Conservation (phyloP, 1,140 invertebrate species). For the Drosophila subobscura region DNA sequence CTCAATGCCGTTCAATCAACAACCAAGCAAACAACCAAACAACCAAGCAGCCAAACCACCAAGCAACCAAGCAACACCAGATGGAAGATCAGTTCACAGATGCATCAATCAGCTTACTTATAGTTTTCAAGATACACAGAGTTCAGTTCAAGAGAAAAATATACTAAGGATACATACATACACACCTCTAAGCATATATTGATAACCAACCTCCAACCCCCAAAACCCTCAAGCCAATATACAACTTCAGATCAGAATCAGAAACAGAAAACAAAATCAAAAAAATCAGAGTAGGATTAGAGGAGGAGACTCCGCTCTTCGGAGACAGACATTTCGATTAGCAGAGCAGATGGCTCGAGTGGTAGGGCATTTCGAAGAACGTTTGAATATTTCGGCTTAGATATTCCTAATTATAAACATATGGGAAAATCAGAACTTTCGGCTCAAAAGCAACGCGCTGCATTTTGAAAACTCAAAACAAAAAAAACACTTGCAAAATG, state of each 20-base stretch:
- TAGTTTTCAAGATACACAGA: constrained; percentile 35
- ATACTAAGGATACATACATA: constrained; percentile 23
- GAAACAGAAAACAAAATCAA: constrained; percentile 17
- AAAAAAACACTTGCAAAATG: constrained; percentile 28
- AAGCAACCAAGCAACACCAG: constrained; percentile 10
- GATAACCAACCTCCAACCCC: constrained; percentile 25
- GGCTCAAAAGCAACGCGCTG: constrained; percentile 52
- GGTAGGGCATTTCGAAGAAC: constrained; percentile 45
- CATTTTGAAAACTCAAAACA: constrained; percentile 43
- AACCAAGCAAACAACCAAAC: constrained; percentile 32
- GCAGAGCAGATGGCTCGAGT: constrained; percentile 46
- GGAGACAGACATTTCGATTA: constrained; percentile 35
- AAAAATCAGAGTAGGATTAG: constrained; percentile 43
- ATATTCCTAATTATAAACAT: constrained; percentile 13
- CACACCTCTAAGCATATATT: constrained; percentile 16
- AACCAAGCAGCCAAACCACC: neutral
- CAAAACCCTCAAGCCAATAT: neutral
- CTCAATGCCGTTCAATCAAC: constrained; percentile 65
- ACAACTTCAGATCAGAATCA: constrained; percentile 22
- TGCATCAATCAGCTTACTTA: constrained; percentile 44
- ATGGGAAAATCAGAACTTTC: constrained; percentile 29
- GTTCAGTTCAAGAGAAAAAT: constrained; percentile 3
- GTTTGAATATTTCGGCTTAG: constrained; percentile 66
- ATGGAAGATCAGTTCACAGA: constrained; percentile 51
- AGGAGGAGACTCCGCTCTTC: constrained; percentile 26